Conservation (phyloP, 2,888 invertebrate species). For the Cancer borealis region DNA sequence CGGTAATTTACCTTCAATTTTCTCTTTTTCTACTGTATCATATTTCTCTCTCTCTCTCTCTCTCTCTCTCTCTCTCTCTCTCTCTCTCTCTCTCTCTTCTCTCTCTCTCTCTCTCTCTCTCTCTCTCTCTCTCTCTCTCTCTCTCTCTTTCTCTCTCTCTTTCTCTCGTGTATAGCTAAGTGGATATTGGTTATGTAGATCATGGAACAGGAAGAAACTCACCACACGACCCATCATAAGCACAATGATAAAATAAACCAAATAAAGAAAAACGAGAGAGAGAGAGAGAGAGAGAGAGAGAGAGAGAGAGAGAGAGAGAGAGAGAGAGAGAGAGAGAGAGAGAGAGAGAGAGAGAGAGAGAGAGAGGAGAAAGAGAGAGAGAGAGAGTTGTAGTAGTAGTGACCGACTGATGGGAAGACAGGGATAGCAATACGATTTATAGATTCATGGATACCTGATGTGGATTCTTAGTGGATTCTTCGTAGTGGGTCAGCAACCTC, state of each 20-base stretch:
- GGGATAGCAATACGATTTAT: not conserved
- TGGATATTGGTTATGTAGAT: not conserved
- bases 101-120: too few species aligned
- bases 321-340: too few species aligned
- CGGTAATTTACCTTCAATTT: too few species aligned
- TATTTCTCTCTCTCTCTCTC: too few species aligned
- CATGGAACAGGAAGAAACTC: not conserved
- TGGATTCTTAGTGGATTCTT: not conserved
- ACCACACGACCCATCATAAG: not conserved
- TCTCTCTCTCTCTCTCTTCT: too few species aligned
- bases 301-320: constrained; percentile 1
- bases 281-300: constrained; percentile 5
- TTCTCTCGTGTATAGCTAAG: not conserved
- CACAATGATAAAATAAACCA: too few species aligned
- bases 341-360: not conserved
- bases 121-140: too few species aligned
- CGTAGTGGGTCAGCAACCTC: not conserved
- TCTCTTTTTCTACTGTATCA: too few species aligned
- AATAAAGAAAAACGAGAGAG: not conserved
- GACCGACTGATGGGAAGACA: not conserved
- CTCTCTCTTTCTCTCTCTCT: too few species aligned
- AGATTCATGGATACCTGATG: constrained; percentile 11
- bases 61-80: too few species aligned
- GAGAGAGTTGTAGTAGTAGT: too few species aligned
- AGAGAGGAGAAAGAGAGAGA: not conserved